These are phyloP conservation scores for Chelonia mydas DNA, from an alignment of 2,797 vertebrate species.

Conservation along the genomic window DNA sequence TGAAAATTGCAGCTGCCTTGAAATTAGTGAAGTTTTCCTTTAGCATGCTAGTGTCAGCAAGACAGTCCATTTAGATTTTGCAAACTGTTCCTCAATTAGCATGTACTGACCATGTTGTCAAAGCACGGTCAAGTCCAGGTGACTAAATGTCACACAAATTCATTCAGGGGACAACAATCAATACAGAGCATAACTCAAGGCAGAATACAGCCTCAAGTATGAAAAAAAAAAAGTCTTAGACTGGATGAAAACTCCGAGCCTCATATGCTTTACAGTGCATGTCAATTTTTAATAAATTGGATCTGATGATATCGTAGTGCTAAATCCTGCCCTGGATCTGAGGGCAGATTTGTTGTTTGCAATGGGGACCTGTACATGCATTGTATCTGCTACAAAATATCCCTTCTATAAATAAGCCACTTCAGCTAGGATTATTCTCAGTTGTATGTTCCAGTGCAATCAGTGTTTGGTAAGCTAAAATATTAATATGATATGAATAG, in stretches of 20 bases:
- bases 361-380: background rate
- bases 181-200: background rate
- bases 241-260: background rate
- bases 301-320: background rate
- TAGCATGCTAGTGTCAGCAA: background rate
- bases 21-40: slow-evolving; percentile 30
- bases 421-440: background rate
- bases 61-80: slow-evolving; percentile 18
- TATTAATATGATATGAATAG: slow-evolving; percentile 20
- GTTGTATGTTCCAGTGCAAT: background rate
- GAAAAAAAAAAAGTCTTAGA: background rate
- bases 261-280: background rate
- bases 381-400: background rate
- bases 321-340: background rate
- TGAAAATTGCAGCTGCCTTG: background rate
- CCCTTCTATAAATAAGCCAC: background rate
- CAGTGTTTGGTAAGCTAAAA: slow-evolving; percentile 7
- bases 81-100: background rate
- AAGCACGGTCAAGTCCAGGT: background rate
- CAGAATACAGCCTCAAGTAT: background rate
- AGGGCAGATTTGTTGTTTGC: background rate
- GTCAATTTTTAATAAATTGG: background rate
- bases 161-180: background rate
- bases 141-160: background rate
- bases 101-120: background rate